Conservation (phyloP, 2,888 invertebrate species). For the Cheilosia vernalis region DNA sequence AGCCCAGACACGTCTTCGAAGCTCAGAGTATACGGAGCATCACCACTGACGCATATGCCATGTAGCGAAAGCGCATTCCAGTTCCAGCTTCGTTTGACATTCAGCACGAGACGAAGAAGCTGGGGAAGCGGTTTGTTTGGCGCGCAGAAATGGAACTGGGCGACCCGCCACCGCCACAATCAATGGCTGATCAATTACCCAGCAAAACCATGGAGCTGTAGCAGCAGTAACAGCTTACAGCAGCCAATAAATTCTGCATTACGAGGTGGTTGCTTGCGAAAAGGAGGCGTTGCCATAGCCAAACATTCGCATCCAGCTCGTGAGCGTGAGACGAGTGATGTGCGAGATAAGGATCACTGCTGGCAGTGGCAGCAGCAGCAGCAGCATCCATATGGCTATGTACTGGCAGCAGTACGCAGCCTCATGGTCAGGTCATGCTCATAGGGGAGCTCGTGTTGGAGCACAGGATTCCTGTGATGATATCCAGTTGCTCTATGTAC, state of each 20-base stretch:
- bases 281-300: constrained; percentile 76
- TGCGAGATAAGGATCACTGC: constrained; percentile 71
- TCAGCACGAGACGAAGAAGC: constrained; percentile 24
- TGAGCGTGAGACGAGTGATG: constrained; percentile 65
- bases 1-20: constrained; percentile 14
- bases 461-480: constrained; percentile 38
- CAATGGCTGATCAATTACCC: constrained; percentile 77
- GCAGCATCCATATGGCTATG: constrained; percentile 54
- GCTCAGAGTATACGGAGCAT: neutral
- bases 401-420: constrained; percentile 60
- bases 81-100: constrained; percentile 60
- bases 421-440: constrained; percentile 69
- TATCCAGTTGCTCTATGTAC: constrained; percentile 57
- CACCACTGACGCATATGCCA: neutral
- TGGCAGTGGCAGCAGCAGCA: constrained; percentile 26
- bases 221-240: constrained; percentile 57
- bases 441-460: constrained; percentile 49
- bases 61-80: constrained; percentile 57
- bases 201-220: constrained; percentile 63
- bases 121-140: constrained; percentile 17
- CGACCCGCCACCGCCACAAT: constrained; percentile 63
- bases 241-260: constrained; percentile 78
- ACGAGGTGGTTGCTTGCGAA: constrained; percentile 77
- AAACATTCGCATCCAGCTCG: constrained; percentile 70
- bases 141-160: constrained; percentile 57